Percentiles rank a stretch among this genome's conserved stretches.
Conservation (phyloP, 2,113 vertebrate species). For the mouse (Mus musculus) region GRCm39 chr5:131114501-131115000, state of each 20-base stretch:
- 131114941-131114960: background rate
- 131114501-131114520: background rate
- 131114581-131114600: background rate
- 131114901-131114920: constrained; percentile 93
- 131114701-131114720: rapidly evolving
- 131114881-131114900: constrained; percentile 95
- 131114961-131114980: rapidly evolving
- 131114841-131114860: constrained; percentile 97
- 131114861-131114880: constrained; percentile 97
- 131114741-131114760: constrained; percentile 98
- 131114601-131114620: background rate
- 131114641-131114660: background rate
- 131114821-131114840: constrained; percentile 96
- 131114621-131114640: background rate
- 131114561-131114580: background rate
- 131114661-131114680: background rate
- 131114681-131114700: background rate
- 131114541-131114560: background rate
- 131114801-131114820: constrained; percentile 97
- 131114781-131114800: constrained; percentile 96
- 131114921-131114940: background rate
- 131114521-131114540: background rate
- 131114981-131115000: no score
- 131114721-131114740: constrained; percentile 91
- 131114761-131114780: constrained; percentile 97